Conservation (phyloP, 1,140 invertebrate species). For the Pseudoatta argentina region DNA sequence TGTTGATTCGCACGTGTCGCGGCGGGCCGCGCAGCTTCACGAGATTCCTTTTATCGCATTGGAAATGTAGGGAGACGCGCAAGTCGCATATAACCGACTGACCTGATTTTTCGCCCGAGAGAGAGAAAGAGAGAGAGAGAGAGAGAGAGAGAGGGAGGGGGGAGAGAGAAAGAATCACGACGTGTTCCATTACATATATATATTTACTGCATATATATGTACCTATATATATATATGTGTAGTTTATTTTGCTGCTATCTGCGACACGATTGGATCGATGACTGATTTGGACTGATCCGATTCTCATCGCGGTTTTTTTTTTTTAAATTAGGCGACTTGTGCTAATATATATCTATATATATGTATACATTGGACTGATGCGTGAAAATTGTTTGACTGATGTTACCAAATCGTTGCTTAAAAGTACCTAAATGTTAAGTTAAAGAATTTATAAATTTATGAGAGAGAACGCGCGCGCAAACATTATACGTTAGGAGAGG, state of each 20-base stretch:
- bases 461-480: conserved; percentile 10
- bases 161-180: conserved; percentile 30
- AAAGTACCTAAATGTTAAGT: conserved; percentile 86
- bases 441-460: conserved; percentile 75
- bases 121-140: conserved; percentile 12
- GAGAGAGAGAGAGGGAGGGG: neutral
- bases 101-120: conserved; percentile 38
- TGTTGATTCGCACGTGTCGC: conserved; percentile 71
- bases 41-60: conserved; percentile 40
- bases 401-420: conserved; percentile 86
- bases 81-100: conserved; percentile 34
- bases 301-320: too few relatives aligned
- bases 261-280: conserved; percentile 76
- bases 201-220: conserved; percentile 35
- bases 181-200: conserved; percentile 47
- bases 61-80: conserved; percentile 28
- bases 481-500: conserved; percentile 7
- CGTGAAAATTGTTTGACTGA: conserved; percentile 85
- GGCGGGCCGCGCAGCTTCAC: conserved; percentile 44
- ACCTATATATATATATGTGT: neutral
- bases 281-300: conserved; percentile 85
- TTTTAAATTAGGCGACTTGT: conserved; percentile 81
- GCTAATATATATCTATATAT: conserved; percentile 10
- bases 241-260: conserved; percentile 58
- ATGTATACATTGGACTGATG: conserved; percentile 84